These are phyloP conservation scores for Drosophila kokeensis DNA, from an alignment of 2,888 invertebrate genomes.

Conservation along the genomic window DNA sequence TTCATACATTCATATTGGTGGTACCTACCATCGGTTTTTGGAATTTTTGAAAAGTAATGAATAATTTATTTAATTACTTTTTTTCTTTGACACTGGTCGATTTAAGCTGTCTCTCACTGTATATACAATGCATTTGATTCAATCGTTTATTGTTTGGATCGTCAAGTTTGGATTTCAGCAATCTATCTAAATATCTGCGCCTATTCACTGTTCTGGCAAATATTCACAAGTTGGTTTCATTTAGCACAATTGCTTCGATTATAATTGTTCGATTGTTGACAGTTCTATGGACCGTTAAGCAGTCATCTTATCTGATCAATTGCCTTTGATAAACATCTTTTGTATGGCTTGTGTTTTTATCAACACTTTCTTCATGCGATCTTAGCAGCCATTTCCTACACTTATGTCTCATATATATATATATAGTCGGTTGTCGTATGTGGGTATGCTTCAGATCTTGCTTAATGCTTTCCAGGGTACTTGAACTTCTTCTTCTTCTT, in stretches of 20 bases:
- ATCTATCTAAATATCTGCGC: constrained; percentile 22
- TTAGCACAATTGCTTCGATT: neutral
- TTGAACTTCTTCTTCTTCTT: constrained; percentile 61
- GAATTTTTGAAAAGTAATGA: no score
- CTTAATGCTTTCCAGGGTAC: constrained; percentile 61
- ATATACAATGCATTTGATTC: constrained; percentile 32
- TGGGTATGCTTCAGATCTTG: constrained; percentile 40
- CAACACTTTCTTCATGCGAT: constrained; percentile 18
- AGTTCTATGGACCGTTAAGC: constrained; percentile 1
- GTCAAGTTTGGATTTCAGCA: constrained; percentile 8
- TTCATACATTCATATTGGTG: no score
- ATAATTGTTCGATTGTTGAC: neutral
- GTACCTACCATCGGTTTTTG: no score
- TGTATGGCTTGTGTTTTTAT: neutral
- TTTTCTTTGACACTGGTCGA: no score
- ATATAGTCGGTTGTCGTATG: constrained; percentile 11
- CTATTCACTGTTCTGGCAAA: neutral
- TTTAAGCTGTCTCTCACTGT: no score
- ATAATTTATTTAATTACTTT: no score
- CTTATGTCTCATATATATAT: neutral
- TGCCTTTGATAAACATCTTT: constrained; percentile 11
- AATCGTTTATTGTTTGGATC: constrained; percentile 19
- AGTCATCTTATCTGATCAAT: constrained; percentile 10
- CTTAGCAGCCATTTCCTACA: constrained; percentile 4
- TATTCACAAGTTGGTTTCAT: constrained; percentile 4